Evolutionary conservation across 2,113 vertebrate species (phyloP), one percentile per base, ranked within the genome.

Genomic region (Ceyx melanurus): DNA sequence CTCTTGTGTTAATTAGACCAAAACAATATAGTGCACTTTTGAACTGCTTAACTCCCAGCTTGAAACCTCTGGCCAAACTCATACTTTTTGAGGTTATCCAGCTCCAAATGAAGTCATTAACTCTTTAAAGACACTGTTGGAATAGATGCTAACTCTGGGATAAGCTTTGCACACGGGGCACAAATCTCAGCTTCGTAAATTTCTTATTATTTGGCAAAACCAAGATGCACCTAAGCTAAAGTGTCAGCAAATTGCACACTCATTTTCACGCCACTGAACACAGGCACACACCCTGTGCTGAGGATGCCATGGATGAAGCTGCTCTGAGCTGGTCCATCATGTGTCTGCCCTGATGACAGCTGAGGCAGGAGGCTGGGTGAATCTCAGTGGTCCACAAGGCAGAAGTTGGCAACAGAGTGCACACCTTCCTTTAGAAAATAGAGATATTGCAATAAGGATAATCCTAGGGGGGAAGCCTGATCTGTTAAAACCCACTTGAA

Each of bases 1-100:
- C 64, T 87, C 78, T 96, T 96, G 86, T 96, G 93, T 97, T 97
- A 98, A 97, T 97, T 97, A 97, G 96, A 97, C 97, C 95, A 96
- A 97, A 97, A 97, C 94, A 97, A 97, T 96, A 96, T 65, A 79
- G 64, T 94, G 87, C 95, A 93, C 84, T 96, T 96, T 95, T 90
- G 93, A 96, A 96, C 93, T 88, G 53, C 78, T 89, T 89, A 94
- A 73, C 50, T 90, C 43, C 20, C 58, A 61, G 73, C 64, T 86
- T 83, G 61, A 75, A 93, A 89, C 53, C 57, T 57, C 43, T 76
- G 72, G 51, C 53, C 58, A 60, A 88, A 83, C 15, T 54, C 37
- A 25, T 64, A 83, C 61, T 72, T 80, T 76, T 72, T 72, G 60
- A 93, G 16, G 29, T 81, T 71, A 71, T 53, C 42, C 43, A 77